These are phyloP conservation scores for Tor tambroides DNA, from an alignment of 2,113 vertebrate genomes.

Conservation along the genomic window DNA sequence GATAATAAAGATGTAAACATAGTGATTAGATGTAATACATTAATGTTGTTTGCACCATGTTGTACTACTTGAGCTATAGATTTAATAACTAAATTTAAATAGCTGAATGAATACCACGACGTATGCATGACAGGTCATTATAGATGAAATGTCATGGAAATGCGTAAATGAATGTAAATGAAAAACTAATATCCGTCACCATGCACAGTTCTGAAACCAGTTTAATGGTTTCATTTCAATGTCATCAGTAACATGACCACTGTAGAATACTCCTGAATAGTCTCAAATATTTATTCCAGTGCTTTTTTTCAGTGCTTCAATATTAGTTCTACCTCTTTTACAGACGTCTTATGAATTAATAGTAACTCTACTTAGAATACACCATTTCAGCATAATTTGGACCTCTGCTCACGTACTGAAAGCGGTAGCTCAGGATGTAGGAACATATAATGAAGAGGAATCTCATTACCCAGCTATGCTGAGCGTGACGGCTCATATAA, in stretches of 20 bases:
- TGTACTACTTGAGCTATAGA: not conserved
- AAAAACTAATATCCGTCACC: not conserved
- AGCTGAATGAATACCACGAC: not conserved
- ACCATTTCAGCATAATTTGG: conserved; percentile 1
- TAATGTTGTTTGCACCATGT: not conserved
- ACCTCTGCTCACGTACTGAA: conserved; percentile 5
- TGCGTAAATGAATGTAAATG: not conserved
- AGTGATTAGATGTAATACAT: not conserved
- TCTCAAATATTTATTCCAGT: not conserved
- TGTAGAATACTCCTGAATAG: too few species aligned
- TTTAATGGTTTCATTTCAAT: not conserved
- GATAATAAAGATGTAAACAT: not conserved
- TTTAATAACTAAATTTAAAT: not conserved
- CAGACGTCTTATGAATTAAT: conserved; percentile 6
- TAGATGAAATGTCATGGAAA: not conserved
- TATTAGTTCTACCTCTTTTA: not conserved
- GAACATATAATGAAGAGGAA: conserved; percentile 18
- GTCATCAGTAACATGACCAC: conserved; percentile 10
- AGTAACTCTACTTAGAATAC: not conserved
- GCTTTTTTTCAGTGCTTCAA: not conserved
- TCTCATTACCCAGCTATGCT: conserved; percentile 4
- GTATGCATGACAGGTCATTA: not conserved
- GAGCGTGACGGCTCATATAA: conserved; percentile 14
- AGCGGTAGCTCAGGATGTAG: not conserved
- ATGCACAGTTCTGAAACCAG: not conserved